Evolutionary conservation across 2,797 vertebrate genomes (phyloP).

Genomic region (Karalla daura): DNA sequence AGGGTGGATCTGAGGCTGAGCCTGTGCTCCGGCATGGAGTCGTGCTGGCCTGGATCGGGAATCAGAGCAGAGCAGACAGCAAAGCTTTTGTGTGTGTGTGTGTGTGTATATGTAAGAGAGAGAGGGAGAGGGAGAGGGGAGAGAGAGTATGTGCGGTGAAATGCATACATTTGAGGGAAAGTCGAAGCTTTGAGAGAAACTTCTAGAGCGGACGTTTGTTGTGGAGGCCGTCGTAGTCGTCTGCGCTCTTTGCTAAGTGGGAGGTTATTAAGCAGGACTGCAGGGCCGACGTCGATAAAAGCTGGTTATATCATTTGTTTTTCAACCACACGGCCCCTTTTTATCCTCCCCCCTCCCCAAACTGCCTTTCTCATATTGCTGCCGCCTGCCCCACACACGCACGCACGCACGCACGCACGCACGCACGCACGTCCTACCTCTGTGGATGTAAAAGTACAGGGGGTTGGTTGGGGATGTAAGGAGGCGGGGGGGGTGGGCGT

Average conservation of each 20-base stretch:
- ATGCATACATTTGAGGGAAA: constrained; percentile 9
- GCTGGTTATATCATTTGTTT: constrained; percentile 75
- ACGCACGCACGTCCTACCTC: constrained; percentile 47
- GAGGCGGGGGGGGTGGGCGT: constrained; percentile 33
- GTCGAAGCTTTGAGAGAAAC: constrained; percentile 43
- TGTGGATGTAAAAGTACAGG: constrained; percentile 30
- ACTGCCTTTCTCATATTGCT: constrained; percentile 69
- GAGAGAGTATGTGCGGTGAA: not conserved
- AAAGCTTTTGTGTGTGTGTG: constrained; percentile 24
- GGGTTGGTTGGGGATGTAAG: constrained; percentile 27
- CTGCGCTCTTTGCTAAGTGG: not conserved
- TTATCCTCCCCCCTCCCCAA: constrained; percentile 22
- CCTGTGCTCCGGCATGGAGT: constrained; percentile 84
- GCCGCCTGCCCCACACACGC: constrained; percentile 44
- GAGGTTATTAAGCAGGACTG: constrained; percentile 16
- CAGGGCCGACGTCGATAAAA: constrained; percentile 48
- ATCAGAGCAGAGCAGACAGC: constrained; percentile 30
- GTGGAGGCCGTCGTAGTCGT: not conserved
- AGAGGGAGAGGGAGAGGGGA: too few relatives aligned
- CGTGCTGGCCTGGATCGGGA: constrained; percentile 76
- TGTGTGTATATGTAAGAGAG: constrained; percentile 2
- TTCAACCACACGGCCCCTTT: constrained; percentile 52
- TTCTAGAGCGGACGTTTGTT: constrained; percentile 12
- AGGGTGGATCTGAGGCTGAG: constrained; percentile 90
- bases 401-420: constrained; percentile 43